These are phyloP conservation scores for Nyctalus aviator DNA, from an alignment of 2,797 vertebrate genomes.

Conservation along the genomic window DNA sequence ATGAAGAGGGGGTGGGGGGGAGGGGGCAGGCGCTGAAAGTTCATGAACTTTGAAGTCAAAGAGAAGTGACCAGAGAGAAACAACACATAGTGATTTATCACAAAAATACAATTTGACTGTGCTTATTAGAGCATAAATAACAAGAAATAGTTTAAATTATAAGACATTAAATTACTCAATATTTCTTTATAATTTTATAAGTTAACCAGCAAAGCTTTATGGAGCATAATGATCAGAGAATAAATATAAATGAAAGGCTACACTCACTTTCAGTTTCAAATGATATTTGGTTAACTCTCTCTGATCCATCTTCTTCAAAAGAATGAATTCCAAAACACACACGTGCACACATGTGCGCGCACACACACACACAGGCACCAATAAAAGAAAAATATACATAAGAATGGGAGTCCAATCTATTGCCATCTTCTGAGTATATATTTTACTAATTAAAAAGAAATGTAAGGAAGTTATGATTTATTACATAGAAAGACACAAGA, in stretches of 20 bases:
- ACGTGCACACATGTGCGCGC: too few species aligned
- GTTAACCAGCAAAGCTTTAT: not conserved
- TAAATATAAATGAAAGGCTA: not conserved
- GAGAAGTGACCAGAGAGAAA: not conserved
- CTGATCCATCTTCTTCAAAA: slow-evolving; percentile 7
- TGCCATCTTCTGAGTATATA: not conserved
- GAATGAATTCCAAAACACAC: not conserved
- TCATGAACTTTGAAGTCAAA: not conserved
- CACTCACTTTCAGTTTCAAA: not conserved
- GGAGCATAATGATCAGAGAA: not conserved
- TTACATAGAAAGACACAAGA: not conserved
- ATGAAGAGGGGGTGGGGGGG: not conserved
- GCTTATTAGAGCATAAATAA: not conserved
- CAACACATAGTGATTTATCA: not conserved
- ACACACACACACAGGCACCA: not conserved
- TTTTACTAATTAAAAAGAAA: not conserved
- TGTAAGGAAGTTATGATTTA: not conserved
- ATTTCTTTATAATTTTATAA: not conserved
- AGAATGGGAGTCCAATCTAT: not conserved
- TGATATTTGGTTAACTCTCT: not conserved
- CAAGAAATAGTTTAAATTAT: slow-evolving; percentile 21
- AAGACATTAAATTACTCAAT: slow-evolving; percentile 22
- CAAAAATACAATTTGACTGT: not conserved
- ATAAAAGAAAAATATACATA: not conserved
- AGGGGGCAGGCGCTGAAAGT: not conserved